These are phyloP conservation scores for Myiozetetes cayanensis DNA, from an alignment of 2,113 vertebrate species.

Conservation along the genomic window DNA sequence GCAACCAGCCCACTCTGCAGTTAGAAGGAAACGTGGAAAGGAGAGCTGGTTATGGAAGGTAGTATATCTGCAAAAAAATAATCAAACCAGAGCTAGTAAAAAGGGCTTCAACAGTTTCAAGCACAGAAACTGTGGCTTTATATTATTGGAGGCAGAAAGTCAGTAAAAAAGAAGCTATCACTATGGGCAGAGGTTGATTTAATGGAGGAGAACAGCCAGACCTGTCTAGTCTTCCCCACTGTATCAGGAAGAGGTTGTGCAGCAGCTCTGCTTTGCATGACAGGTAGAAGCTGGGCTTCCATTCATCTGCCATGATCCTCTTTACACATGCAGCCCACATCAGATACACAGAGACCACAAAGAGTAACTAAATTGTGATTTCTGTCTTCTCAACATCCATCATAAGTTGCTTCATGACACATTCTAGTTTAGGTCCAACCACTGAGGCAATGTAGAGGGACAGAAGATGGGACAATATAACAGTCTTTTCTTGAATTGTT, in stretches of 20 bases:
- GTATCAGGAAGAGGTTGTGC: background rate
- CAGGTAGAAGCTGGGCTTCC: background rate
- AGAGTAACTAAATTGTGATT: background rate
- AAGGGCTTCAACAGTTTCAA: background rate
- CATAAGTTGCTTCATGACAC: background rate
- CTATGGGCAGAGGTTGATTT: background rate
- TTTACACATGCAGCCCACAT: background rate
- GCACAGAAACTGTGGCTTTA: background rate
- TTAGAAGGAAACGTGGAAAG: background rate
- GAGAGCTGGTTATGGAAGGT: background rate
- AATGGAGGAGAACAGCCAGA: background rate
- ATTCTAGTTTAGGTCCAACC: background rate
- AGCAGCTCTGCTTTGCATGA: background rate
- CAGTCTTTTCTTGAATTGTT: background rate
- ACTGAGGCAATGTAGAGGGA: background rate
- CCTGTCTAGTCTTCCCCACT: fast-evolving
- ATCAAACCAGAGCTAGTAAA: background rate
- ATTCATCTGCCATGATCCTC: background rate
- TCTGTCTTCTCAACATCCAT: background rate
- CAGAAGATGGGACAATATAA: background rate
- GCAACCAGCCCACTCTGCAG: background rate
- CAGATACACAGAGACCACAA: background rate
- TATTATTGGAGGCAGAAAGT: background rate
- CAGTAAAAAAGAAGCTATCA: background rate
- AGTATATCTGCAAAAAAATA: background rate